Base-by-base conservation (phyloP, 2,797 vertebrate genomes). In the Gorsachius magnificus region DNA sequence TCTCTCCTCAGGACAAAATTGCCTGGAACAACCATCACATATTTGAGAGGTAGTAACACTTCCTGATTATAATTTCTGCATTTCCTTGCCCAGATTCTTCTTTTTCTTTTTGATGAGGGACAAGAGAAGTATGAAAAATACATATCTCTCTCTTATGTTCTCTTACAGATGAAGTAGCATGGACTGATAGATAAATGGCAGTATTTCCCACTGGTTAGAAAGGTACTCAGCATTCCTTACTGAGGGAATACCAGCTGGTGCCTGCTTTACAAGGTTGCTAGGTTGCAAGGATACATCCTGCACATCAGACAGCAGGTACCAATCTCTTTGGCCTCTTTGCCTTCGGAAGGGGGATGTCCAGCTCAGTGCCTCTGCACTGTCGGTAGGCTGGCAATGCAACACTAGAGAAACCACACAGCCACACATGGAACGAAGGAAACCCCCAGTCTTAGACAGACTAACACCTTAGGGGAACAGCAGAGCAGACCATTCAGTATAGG, bases 111-210 rank as follows among this genome's bases (percentile, higher is more conserved):
- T 3, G 7, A 31, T 31, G 20, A 82, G n/a, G 31, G 21, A 58
- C 76, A 83, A n/a, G 26, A 60, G 29, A 89, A 83, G 22, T 36
- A 48, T 20, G 45, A 48, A 72, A 86, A 78, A 21, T 20, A 17
- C 4, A 24, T 53, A 10, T 31, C 60, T 85, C 25, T 78, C 80
- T 77, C 18, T 41, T 79, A 35, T 2, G 7, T 70, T 79, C 51
- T 77, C 29, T 77, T 72, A 33, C 17, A 36, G 21, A 28, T 63
- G 54, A 75, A 83, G 22, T 57, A 66, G 57, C 24, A 35, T 33
- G n/a, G 43, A n/a, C 17, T 0, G 0, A 50, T 16, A 81, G 11
- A 26, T 63, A 69, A 43, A 19, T 10, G 19, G 26, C 63, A 76
- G 11, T 28, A 51, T 66, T 82, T 33, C 26, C 31, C 69, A 22